These are phyloP conservation scores for Sebastes steindachneri DNA, from an alignment of 2,797 vertebrate genomes.

Conservation along the genomic window DNA sequence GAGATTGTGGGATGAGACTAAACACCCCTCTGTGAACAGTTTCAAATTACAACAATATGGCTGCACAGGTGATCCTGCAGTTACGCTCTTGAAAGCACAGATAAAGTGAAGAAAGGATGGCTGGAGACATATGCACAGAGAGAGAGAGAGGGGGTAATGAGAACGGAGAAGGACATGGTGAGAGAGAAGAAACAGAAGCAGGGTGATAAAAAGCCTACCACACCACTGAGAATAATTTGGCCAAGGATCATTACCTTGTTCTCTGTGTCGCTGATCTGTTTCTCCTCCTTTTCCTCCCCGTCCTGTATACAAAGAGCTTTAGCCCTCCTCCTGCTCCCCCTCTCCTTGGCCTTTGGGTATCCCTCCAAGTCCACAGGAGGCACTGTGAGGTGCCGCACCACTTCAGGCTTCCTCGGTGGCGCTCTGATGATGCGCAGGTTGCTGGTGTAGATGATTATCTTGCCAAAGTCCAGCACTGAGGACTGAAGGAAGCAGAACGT, in stretches of 20 bases:
- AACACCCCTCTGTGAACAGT: slow-evolving; percentile 16
- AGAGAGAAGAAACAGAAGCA: slow-evolving; percentile 20
- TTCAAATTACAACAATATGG: slow-evolving; percentile 18
- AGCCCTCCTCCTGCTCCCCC: slow-evolving; percentile 56
- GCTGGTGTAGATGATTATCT: slow-evolving; percentile 98
- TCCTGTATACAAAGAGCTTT: slow-evolving; percentile 38
- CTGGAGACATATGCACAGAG: slow-evolving; percentile 11
- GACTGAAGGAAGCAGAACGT: slow-evolving; percentile 61
- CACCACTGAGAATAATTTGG: slow-evolving; percentile 53
- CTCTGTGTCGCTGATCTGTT: slow-evolving; percentile 42
- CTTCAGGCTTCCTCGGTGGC: slow-evolving; percentile 85
- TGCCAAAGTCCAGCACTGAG: slow-evolving; percentile 92
- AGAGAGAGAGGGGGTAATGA: neutral
- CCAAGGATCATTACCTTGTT: slow-evolving; percentile 69
- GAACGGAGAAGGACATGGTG: neutral
- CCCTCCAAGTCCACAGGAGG: slow-evolving; percentile 73
- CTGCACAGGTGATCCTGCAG: neutral
- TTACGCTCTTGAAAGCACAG: slow-evolving; percentile 10
- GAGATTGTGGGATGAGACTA: slow-evolving; percentile 16
- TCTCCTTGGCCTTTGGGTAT: slow-evolving; percentile 68
- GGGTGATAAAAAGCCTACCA: slow-evolving; percentile 43
- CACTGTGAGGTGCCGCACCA: slow-evolving; percentile 39
- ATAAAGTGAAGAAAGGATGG: slow-evolving; percentile 1
- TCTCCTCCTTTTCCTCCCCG: slow-evolving; percentile 49
- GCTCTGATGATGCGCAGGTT: slow-evolving; percentile 95